Conservation (phyloP, 1,140 invertebrate genomes). For the Pseudomyrmex concolor region DNA sequence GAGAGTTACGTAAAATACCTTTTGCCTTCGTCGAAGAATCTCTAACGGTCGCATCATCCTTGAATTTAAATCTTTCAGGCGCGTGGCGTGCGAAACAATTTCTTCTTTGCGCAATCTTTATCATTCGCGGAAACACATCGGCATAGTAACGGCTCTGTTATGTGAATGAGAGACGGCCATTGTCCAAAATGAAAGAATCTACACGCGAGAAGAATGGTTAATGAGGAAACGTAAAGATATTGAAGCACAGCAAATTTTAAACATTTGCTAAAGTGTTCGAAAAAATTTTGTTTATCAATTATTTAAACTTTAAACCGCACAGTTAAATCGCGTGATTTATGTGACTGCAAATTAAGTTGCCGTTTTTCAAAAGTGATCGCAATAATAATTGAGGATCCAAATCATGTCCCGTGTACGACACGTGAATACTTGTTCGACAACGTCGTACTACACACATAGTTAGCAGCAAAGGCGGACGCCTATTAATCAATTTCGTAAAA, state of each 20-base stretch:
- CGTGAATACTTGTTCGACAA: not conserved
- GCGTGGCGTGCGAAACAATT: slow-evolving; percentile 66
- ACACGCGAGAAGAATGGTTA: too few species aligned
- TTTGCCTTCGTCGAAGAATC: slow-evolving; percentile 57
- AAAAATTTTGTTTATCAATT: too few species aligned
- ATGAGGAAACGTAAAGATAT: not conserved
- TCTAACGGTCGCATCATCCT: slow-evolving; percentile 73
- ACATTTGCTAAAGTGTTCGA: too few species aligned
- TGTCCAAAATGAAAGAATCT: not conserved
- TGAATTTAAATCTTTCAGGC: slow-evolving; percentile 74
- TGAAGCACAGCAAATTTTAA: not conserved
- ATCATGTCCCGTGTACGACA: not conserved
- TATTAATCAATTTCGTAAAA: slow-evolving; percentile 8
- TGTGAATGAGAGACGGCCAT: not conserved
- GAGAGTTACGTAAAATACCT: slow-evolving; percentile 62
- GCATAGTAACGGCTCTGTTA: not conserved
- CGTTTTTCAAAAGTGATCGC: not conserved
- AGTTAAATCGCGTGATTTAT: not conserved
- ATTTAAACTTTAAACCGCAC: not conserved
- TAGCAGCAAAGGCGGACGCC: not conserved
- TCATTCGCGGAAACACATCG: slow-evolving; percentile 50
- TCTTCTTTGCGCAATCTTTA: slow-evolving; percentile 53
- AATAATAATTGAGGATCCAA: not conserved
- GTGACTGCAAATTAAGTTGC: not conserved
- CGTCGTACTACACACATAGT: too few species aligned